These are phyloP conservation scores for Ceyx margarethae DNA, from an alignment of 2,113 vertebrate species.

Conservation along the genomic window DNA sequence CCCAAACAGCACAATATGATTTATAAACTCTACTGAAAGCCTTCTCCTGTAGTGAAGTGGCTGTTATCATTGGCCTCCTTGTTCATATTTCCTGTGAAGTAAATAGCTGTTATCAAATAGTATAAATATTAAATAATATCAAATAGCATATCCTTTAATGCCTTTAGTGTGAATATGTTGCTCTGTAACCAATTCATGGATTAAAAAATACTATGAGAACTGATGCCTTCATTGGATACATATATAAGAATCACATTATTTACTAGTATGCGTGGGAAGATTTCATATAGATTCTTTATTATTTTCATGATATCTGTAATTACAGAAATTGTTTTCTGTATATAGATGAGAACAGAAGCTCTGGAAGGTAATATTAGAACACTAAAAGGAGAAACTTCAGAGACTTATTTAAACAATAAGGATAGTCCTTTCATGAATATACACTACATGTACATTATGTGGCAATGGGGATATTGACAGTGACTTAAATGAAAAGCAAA, in stretches of 20 bases:
- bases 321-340: not conserved
- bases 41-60: not conserved
- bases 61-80: conserved; percentile 33
- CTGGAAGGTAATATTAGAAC: not conserved
- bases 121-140: conserved; percentile 49
- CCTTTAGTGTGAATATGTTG: not conserved
- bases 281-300: not conserved
- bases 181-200: not conserved
- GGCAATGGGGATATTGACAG: not conserved
- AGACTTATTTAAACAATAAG: not conserved
- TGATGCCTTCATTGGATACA: accelerated
- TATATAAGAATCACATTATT: not conserved
- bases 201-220: not conserved
- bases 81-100: conserved; percentile 45
- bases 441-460: not conserved
- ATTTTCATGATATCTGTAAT: not conserved
- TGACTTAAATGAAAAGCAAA: not conserved
- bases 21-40: conserved; percentile 49
- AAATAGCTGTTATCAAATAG: conserved; percentile 35
- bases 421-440: not conserved
- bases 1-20: conserved; percentile 23
- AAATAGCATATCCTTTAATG: not conserved
- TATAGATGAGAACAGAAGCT: not conserved
- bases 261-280: not conserved
- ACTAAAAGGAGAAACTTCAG: not conserved